These are phyloP conservation scores for Helleia helle DNA, from an alignment of 2,888 invertebrate species.

Conservation along the genomic window DNA sequence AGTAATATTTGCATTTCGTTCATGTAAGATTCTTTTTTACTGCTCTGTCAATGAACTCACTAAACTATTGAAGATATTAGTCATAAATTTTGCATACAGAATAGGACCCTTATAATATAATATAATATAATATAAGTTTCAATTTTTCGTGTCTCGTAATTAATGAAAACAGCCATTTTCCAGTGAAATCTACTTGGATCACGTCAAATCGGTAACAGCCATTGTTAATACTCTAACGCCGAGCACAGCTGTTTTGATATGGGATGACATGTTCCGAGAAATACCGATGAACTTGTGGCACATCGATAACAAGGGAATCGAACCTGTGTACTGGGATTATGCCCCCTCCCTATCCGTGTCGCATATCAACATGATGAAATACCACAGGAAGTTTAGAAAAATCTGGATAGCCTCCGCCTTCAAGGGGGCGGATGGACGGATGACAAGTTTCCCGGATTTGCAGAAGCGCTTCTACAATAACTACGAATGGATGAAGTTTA, in stretches of 20 bases:
- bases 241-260: constrained; percentile 77
- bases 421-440: constrained; percentile 81
- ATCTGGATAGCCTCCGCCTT: constrained; percentile 90
- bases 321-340: constrained; percentile 84
- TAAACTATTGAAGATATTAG: too few species aligned
- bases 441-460: constrained; percentile 68
- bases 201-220: constrained; percentile 70
- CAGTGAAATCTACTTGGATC: constrained; percentile 75
- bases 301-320: constrained; percentile 61
- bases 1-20: too few species aligned
- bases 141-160: constrained; percentile 6
- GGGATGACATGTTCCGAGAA: constrained; percentile 87
- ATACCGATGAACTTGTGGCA: constrained; percentile 60
- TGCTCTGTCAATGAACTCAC: too few species aligned
- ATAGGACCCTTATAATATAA: too few species aligned
- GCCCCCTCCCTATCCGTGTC: constrained; percentile 32
- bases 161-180: constrained; percentile 21
- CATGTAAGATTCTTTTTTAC: too few species aligned
- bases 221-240: constrained; percentile 62
- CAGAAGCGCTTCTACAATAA: constrained; percentile 81
- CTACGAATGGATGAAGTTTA: constrained; percentile 78
- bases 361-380: constrained; percentile 35
- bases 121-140: too few species aligned
- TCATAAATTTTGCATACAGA: too few species aligned
- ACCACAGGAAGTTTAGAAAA: constrained; percentile 68